Base-by-base conservation (phyloP, 2,888 invertebrate genomes). In the Diloba caeruleocephala region DNA sequence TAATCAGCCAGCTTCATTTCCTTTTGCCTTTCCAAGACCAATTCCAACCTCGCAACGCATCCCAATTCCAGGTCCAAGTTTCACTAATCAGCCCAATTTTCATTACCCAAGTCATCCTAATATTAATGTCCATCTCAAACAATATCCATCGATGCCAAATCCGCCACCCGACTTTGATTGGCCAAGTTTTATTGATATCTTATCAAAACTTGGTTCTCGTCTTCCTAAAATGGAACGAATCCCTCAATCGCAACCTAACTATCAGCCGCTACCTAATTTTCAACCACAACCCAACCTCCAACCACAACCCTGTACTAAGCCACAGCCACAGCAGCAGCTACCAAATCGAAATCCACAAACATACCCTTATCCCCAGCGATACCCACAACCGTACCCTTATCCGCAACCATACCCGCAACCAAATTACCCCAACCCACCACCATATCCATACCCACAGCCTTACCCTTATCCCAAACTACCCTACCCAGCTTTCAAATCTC, bases 361-460 rank as follows among this genome's bases (percentile, higher is more conserved):
- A 8, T 34, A 56, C 12, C 57, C 57, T 1, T 62, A 53, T 1
- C 61, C 61, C 10, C 59, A 56, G n/a, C 61, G 33, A 17, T 13
- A 23, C 21, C 44, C 44, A 12, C 19, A 21, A 5, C 38, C 26
- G 5, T 54, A 38, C n/a, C 41, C 54, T 31, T 55, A 55, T 33
- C 42, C 41, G 10, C 7, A 5, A 10, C 17, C n/a, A 10, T 38
- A 15, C 7, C 15, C 25, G 1, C 36, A 23, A 7, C 21, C 21
- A 1, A 13, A 32, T 17, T 51, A 43, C 15, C 28, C 10, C 1
- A 25, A 14, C 10, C 23, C 10, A 9, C 38, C n/a, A 28, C 15
- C 26, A 7, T 38, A 38, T 10, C 15, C 33, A 8, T 50, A 33
- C 13, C 42, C 42, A 13, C 29, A 29, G 29, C 29, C 29, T 13